Evolutionary conservation across 1,140 invertebrate genomes (phyloP), one percentile per base, ranked within the genome.

Genomic region (Platorchestia sp.): DNA sequence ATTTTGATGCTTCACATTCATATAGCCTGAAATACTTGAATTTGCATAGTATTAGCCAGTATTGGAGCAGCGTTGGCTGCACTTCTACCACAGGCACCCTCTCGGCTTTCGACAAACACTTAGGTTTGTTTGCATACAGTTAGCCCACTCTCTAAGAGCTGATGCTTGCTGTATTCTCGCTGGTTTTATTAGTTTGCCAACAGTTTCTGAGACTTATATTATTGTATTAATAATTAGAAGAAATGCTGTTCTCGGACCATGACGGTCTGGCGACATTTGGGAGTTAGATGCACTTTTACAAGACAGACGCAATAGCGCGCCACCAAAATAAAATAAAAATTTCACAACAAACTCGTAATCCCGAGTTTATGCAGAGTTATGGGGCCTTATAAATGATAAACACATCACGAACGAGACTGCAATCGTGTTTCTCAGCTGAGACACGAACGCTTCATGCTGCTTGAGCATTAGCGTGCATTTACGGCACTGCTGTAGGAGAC

Each of bases 141-240:
- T 93, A 93, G 91, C 91, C 45, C 45, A 47, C 41, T 42, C 87
- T 89, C 87, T 89, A 45, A 93, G 91, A 45, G 91, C 91, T 44
- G 10, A 6, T 19, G 91, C 91, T 47, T 93, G 91, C 45, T 93
- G 40, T 44, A 93, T 93, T 47, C 43, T 93, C 45, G 7, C 45
- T 93, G 27, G 45, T 93, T 93, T 93, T 93, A 93, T 93, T 93
- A 93, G 91, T 93, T 93, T 93, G 45, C 45, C 40, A 93, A 45
- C 91, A 93, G 45, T 93, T 93, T 45, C 91, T 16, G 41, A 44
- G 91, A 93, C 91, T 93, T 93, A 93, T 93, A n/a, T 47, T 93
- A 93, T 47, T 44, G 45, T 40, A 47, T 19, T 93, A 90, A 93
- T 93, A 93, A 93, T 93, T 93, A 75, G 59, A 75, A 75, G 59